These are phyloP conservation scores for Drosophila cardini DNA, from an alignment of 1,140 invertebrate species.

Conservation along the genomic window DNA sequence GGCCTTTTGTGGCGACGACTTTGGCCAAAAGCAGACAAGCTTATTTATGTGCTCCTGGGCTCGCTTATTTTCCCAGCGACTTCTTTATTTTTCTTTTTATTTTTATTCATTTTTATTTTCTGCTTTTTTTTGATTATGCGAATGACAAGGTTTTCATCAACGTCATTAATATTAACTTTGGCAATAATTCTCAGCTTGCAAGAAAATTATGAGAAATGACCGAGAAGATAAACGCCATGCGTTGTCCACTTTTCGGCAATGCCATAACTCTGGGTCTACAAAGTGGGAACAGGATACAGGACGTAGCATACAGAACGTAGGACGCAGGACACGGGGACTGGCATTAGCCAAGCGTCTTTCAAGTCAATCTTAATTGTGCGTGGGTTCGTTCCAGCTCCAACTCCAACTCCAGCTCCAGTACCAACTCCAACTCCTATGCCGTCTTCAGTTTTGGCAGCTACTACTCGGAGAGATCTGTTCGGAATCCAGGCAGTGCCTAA, in stretches of 20 bases:
- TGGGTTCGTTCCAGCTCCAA: not conserved
- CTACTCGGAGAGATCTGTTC: slow-evolving; percentile 1
- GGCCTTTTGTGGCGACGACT: slow-evolving; percentile 62
- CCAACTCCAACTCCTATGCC: slow-evolving; percentile 15
- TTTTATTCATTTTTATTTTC: slow-evolving; percentile 29
- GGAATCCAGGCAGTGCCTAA: slow-evolving; percentile 55
- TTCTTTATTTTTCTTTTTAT: slow-evolving; percentile 1
- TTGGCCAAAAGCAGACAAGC: slow-evolving; percentile 42
- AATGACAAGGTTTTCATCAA: slow-evolving; percentile 84
- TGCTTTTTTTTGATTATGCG: slow-evolving; percentile 54
- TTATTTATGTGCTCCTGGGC: slow-evolving; percentile 75
- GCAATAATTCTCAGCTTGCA: slow-evolving; percentile 76
- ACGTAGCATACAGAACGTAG: slow-evolving; percentile 6
- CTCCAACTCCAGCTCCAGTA: slow-evolving; percentile 13
- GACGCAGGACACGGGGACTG: slow-evolving; percentile 32
- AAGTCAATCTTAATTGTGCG: slow-evolving; percentile 80
- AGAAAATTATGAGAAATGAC: slow-evolving; percentile 83
- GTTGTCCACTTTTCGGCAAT: slow-evolving; percentile 69
- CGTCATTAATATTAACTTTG: slow-evolving; percentile 84
- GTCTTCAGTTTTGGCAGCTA: slow-evolving; percentile 16
- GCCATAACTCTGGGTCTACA: slow-evolving; percentile 62
- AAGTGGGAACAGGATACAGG: not conserved
- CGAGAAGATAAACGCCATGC: slow-evolving; percentile 63
- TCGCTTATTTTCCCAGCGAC: slow-evolving; percentile 44
- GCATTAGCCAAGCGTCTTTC: slow-evolving; percentile 64